Conservation (phyloP, 2,888 invertebrate species). For the Syrista parreyssii region DNA sequence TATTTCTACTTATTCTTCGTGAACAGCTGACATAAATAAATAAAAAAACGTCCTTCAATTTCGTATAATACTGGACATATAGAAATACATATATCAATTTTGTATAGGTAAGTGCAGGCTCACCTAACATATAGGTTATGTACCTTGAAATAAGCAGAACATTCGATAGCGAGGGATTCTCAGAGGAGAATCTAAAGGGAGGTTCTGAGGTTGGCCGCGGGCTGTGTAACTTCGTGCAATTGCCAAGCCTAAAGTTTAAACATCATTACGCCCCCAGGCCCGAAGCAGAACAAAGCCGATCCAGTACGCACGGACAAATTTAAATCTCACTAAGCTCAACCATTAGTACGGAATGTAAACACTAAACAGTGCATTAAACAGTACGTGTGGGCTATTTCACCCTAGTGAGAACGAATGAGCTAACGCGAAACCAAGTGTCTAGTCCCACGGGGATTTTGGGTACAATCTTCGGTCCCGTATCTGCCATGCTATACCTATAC, state of each 20-base stretch:
- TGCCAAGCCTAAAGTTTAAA: constrained; percentile 26
- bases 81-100: neutral
- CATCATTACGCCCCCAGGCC: constrained; percentile 25
- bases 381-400: constrained; percentile 33
- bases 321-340: constrained; percentile 65
- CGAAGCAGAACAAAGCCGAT: constrained; percentile 30
- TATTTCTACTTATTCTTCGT: no score
- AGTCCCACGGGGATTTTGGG: constrained; percentile 63
- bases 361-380: constrained; percentile 63
- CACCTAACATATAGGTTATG: neutral
- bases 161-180: no score
- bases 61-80: no score
- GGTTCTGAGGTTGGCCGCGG: constrained; percentile 28
- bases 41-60: no score
- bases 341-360: constrained; percentile 65
- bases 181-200: no score
- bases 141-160: no score
- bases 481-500: no score
- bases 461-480: constrained; percentile 11
- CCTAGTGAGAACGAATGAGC: constrained; percentile 39
- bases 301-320: constrained; percentile 56
- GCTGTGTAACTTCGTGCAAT: constrained; percentile 52
- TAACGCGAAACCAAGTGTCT: constrained; percentile 58
- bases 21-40: no score
- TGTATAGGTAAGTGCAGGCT: neutral